These are phyloP conservation scores for Latrodectus hesperus DNA, from an alignment of 2,888 invertebrate species.

Conservation along the genomic window DNA sequence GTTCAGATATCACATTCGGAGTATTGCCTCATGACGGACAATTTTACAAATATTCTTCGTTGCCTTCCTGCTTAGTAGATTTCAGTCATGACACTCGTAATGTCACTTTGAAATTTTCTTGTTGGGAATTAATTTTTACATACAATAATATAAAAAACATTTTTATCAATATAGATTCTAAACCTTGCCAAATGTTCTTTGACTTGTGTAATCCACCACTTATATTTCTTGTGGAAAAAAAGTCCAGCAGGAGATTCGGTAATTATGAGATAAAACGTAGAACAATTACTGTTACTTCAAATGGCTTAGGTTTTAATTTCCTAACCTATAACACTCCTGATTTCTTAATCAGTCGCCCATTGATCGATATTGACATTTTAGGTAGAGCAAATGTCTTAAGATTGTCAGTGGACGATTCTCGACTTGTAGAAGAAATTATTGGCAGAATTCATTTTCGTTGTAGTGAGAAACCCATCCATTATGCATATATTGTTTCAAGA, in stretches of 20 bases:
- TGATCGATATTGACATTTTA: constrained; percentile 26
- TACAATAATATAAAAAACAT: constrained; percentile 49
- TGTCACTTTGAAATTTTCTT: constrained; percentile 3
- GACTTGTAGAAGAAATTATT: constrained; percentile 36
- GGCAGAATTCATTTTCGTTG: constrained; percentile 44
- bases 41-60: constrained; percentile 14
- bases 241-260: background rate
- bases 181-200: constrained; percentile 35
- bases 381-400: constrained; percentile 58
- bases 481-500: constrained; percentile 3
- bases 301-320: background rate
- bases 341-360: background rate
- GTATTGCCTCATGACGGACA: constrained; percentile 35
- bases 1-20: constrained; percentile 18
- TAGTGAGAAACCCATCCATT: constrained; percentile 44
- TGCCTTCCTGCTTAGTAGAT: background rate
- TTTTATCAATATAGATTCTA: constrained; percentile 31
- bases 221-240: constrained; percentile 14
- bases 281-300: background rate
- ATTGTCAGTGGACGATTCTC: background rate
- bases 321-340: background rate
- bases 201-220: constrained; percentile 52
- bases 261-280: constrained; percentile 21
- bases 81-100: constrained; percentile 51
- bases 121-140: constrained; percentile 1